phyloP scores from a whole-genome alignment of 2,113 vertebrate genomes.

The Istiophorus platypterus region DNA sequence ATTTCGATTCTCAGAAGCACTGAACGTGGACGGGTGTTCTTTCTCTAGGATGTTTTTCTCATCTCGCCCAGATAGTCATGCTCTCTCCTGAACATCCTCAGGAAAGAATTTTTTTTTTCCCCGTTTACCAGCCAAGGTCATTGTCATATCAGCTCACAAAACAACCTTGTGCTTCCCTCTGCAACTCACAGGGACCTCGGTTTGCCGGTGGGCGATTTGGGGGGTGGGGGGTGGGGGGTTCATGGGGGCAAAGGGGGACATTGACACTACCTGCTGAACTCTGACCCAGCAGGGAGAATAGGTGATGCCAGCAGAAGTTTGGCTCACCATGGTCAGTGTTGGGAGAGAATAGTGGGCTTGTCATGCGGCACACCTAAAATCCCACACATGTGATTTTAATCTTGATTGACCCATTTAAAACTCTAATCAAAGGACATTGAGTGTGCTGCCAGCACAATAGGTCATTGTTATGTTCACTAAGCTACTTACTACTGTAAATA shows the following conservation, averaged over 20 bases:
- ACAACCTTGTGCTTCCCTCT: neutral
- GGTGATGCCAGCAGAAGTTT: constrained; percentile 29
- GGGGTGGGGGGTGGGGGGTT: too few species aligned
- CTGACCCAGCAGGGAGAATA: constrained; percentile 27
- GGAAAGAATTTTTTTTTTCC: constrained; percentile 55
- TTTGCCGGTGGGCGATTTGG: too few species aligned
- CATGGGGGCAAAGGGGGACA: too few species aligned
- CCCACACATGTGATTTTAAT: constrained; percentile 79
- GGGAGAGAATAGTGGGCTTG: constrained; percentile 52
- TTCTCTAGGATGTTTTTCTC: constrained; percentile 47
- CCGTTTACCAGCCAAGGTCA: constrained; percentile 41
- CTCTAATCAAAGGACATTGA: constrained; percentile 66
- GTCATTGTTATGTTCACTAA: constrained; percentile 71
- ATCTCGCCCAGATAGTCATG: constrained; percentile 18
- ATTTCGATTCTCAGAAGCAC: constrained; percentile 69
- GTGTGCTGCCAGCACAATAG: constrained; percentile 67
- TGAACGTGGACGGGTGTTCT: constrained; percentile 69
- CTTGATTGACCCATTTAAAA: constrained; percentile 69
- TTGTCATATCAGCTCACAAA: constrained; percentile 23
- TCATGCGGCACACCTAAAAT: constrained; percentile 64
- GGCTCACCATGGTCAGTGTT: constrained; percentile 6
- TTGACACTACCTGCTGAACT: constrained; percentile 27
- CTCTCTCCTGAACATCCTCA: constrained; percentile 41
- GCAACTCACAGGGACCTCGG: neutral
- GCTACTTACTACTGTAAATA: constrained; percentile 76